Conservation (phyloP, 1,140 invertebrate species). For the Rhagoletis zephyria region DNA sequence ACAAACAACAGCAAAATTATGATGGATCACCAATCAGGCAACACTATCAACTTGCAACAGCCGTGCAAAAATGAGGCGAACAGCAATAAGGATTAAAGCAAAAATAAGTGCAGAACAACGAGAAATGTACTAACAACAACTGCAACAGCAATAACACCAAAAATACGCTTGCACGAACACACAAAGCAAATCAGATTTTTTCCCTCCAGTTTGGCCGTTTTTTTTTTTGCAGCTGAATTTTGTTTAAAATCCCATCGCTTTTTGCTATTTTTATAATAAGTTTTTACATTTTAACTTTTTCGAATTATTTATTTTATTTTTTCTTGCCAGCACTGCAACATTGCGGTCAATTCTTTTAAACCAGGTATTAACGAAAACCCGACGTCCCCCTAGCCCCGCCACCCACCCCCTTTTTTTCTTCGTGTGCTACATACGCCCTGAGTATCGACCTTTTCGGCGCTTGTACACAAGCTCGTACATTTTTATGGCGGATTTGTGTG, state of each 20-base stretch:
- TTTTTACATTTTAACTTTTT: constrained; percentile 19
- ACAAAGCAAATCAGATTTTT: constrained; percentile 21
- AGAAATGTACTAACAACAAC: neutral
- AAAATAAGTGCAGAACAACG: neutral
- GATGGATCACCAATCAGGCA: constrained; percentile 55
- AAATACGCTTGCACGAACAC: neutral
- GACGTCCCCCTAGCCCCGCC: neutral
- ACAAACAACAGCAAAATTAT: constrained; percentile 50
- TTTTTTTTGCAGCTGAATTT: neutral
- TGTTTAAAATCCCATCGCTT: neutral
- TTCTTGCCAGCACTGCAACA: neutral
- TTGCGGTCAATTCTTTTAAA: constrained; percentile 42
- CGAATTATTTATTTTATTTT: neutral
- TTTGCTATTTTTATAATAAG: constrained; percentile 36
- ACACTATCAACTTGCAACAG: constrained; percentile 46
- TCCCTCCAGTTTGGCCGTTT: neutral
- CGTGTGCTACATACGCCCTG: neutral
- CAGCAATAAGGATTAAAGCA: constrained; percentile 37
- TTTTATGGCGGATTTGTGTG: constrained; percentile 72
- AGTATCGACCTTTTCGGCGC: neutral
- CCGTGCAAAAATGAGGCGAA: neutral
- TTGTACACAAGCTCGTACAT: constrained; percentile 42
- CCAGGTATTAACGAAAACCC: constrained; percentile 33
- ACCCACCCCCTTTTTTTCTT: neutral
- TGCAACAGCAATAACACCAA: neutral